These are phyloP conservation scores for Phalera bucephala DNA, from an alignment of 2,888 invertebrate species.

Conservation along the genomic window DNA sequence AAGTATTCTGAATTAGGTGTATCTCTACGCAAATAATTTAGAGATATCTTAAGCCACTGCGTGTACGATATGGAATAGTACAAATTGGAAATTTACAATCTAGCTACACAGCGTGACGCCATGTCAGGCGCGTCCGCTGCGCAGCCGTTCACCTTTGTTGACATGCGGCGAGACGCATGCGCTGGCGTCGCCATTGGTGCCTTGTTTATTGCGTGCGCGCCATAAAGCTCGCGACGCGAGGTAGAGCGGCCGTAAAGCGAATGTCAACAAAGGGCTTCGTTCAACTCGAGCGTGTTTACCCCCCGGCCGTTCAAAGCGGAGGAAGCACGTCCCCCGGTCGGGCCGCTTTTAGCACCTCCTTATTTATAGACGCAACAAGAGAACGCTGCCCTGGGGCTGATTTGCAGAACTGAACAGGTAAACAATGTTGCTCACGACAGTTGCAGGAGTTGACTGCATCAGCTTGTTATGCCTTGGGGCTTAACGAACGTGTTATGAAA, in stretches of 20 bases:
- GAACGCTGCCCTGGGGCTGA: conserved; percentile 60
- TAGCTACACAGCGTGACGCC: conserved; percentile 5
- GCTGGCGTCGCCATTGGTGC: conserved; percentile 33
- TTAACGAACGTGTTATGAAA: no score
- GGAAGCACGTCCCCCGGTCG: conserved; percentile 77
- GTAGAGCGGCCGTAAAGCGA: conserved; percentile 68
- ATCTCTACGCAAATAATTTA: no score
- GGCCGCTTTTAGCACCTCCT: conserved; percentile 81
- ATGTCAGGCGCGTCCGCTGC: conserved; percentile 12
- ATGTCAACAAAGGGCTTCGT: conserved; percentile 77
- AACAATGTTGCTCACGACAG: conserved; percentile 58
- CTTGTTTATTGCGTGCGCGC: conserved; percentile 57
- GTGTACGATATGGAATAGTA: neutral
- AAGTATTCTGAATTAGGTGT: no score
- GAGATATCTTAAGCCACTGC: no score
- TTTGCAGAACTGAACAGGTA: conserved; percentile 74
- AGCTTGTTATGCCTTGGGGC: neutral
- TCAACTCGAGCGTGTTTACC: conserved; percentile 70
- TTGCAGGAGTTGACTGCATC: conserved; percentile 7
- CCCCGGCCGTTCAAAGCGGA: conserved; percentile 76
- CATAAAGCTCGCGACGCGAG: conserved; percentile 55
- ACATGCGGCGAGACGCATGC: conserved; percentile 23
- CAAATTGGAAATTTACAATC: neutral
- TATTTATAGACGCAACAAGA: conserved; percentile 78
- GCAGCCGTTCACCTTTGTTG: conserved; percentile 42